phyloP scores from a whole-genome alignment of 1,140 invertebrate species.

The Drosophila ananassae region DNA sequence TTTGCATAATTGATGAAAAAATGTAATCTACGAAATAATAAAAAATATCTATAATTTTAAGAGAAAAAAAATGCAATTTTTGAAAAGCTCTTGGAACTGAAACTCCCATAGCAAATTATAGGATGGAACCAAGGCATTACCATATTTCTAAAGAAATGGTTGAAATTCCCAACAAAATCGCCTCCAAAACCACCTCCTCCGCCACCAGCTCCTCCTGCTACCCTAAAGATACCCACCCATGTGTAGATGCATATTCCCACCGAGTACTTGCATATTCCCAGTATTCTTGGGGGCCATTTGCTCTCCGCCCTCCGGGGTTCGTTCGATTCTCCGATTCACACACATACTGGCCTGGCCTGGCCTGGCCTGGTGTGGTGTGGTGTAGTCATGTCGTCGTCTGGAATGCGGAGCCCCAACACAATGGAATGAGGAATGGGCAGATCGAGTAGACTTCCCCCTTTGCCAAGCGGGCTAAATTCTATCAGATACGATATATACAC shows the following conservation, averaged over 20 bases:
- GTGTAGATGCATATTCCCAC: constrained; percentile 18
- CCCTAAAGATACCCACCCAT: constrained; percentile 11
- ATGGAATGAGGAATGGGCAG: too few relatives aligned
- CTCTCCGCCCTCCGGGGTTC: constrained; percentile 15
- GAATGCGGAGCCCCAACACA: constrained; percentile 69
- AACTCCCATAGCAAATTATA: constrained; percentile 13
- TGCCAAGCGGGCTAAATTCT: constrained; percentile 62
- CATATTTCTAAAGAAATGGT: constrained; percentile 24
- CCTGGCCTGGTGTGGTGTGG: too few relatives aligned
- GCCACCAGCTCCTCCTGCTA: too few relatives aligned
- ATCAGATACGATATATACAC: constrained; percentile 56
- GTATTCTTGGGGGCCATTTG: constrained; percentile 35
- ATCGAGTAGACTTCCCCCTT: constrained; percentile 63
- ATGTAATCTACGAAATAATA: too few relatives aligned
- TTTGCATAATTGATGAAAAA: too few relatives aligned
- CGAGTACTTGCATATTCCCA: constrained; percentile 22
- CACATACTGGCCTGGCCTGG: constrained; percentile 47
- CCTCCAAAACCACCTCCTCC: too few relatives aligned
- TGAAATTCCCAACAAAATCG: constrained; percentile 31
- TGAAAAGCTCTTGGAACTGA: background rate
- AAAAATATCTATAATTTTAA: too few relatives aligned
- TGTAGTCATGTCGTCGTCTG: too few relatives aligned
- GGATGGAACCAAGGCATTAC: constrained; percentile 4
- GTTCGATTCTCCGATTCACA: constrained; percentile 32
- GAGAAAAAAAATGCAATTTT: background rate